Conservation (phyloP, 2,888 invertebrate species). For the Eucriotettix oculatus region DNA sequence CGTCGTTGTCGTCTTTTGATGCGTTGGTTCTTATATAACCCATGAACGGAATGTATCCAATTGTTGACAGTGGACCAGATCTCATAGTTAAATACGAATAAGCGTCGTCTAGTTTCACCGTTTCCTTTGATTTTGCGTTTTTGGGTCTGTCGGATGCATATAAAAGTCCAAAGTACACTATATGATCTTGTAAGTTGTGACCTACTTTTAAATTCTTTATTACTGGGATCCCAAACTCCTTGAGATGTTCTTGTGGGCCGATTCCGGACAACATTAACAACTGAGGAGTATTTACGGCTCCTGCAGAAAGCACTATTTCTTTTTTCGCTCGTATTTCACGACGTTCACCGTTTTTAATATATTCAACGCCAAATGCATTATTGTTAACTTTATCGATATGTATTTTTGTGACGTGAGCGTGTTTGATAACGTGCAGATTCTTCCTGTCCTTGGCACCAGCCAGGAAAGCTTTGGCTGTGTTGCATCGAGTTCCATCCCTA, state of each 20-base stretch:
- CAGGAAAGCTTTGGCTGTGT: constrained; percentile 46
- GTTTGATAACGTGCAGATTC: constrained; percentile 50
- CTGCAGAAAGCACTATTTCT: constrained; percentile 34
- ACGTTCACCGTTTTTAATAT: constrained; percentile 31
- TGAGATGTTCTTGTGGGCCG: constrained; percentile 26
- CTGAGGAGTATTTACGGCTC: constrained; percentile 40
- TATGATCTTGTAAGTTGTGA: constrained; percentile 29
- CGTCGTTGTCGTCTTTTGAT: constrained; percentile 37
- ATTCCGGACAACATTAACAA: constrained; percentile 43
- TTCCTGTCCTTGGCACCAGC: constrained; percentile 37
- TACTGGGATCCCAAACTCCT: constrained; percentile 19
- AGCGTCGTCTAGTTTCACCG: constrained; percentile 40
- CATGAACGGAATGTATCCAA: constrained; percentile 29
- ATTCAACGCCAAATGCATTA: constrained; percentile 50
- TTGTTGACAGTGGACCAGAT: constrained; percentile 27
- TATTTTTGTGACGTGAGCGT: constrained; percentile 42
- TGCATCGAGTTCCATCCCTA: constrained; percentile 25
- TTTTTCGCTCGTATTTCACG: constrained; percentile 23
- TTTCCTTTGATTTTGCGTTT: background rate
- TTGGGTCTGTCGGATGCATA: constrained; percentile 7
- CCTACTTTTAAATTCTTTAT: constrained; percentile 16
- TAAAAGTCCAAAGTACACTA: constrained; percentile 16
- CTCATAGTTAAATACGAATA: constrained; percentile 28
- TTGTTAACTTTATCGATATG: constrained; percentile 45
- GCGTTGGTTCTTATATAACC: constrained; percentile 36